phyloP scores from a whole-genome alignment of 2,113 vertebrate genomes.

The Otolemur garnettii region DNA sequence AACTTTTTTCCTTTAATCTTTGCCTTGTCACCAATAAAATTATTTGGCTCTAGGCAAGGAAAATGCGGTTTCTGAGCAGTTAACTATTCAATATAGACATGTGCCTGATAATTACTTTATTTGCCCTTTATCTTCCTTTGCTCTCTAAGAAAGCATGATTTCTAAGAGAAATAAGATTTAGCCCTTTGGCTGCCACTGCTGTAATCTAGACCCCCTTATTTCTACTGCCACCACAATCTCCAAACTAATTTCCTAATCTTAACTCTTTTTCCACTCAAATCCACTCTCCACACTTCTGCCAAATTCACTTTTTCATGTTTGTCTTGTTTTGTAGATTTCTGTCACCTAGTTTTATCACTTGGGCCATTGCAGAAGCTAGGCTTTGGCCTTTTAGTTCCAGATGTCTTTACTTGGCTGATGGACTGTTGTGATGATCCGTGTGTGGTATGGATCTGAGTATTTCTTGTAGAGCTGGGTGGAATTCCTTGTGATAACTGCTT shows the following conservation, averaged over 20 bases:
- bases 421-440: no score
- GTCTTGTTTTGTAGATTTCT: no score
- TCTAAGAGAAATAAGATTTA: not conserved
- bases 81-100: not conserved
- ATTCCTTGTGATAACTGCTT: no score
- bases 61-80: not conserved
- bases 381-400: no score
- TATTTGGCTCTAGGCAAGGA: not conserved
- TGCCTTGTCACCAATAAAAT: not conserved
- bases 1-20: not conserved
- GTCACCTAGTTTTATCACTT: no score
- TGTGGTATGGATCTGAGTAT: no score
- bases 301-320: constrained; percentile 2
- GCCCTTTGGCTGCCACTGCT: not conserved
- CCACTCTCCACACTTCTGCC: not conserved
- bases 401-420: no score
- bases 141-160: not conserved
- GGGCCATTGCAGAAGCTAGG: no score
- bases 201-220: not conserved
- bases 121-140: not conserved
- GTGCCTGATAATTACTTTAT: not conserved
- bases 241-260: not conserved
- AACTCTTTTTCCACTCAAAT: not conserved
- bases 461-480: no score
- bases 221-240: not conserved